Conservation (phyloP, 2,888 invertebrate genomes). For the Ligdia adustata region DNA sequence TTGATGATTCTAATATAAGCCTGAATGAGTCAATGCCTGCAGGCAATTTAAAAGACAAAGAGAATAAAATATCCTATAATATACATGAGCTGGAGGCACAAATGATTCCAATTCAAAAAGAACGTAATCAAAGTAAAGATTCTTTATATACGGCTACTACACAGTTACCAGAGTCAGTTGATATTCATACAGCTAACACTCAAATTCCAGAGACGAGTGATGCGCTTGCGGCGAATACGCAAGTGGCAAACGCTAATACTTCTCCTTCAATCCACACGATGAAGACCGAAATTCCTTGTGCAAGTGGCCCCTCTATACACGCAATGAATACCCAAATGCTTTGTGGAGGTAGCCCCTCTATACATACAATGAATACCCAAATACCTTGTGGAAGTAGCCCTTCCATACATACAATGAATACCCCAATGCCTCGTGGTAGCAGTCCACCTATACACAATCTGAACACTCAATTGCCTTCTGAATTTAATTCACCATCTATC, state of each 20-base stretch:
- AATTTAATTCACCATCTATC: constrained; percentile 15
- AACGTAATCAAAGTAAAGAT: constrained; percentile 42
- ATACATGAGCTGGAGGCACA: constrained; percentile 64
- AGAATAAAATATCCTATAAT: constrained; percentile 29
- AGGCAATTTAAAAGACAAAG: constrained; percentile 34
- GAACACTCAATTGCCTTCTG: constrained; percentile 5
- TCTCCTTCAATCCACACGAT: neutral
- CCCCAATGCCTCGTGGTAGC: neutral
- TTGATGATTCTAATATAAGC: constrained; percentile 49
- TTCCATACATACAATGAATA: constrained; percentile 1
- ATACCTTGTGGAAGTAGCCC: constrained; percentile 4
- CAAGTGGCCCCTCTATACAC: too few relatives aligned
- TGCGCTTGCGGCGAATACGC: neutral
- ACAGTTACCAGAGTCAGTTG: constrained; percentile 19
- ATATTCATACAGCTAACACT: constrained; percentile 17
- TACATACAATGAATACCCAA: constrained; percentile 19
- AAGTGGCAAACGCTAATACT: neutral
- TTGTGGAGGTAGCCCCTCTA: constrained; percentile 3
- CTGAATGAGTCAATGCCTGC: constrained; percentile 46
- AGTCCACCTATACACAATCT: neutral
- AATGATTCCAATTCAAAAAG: constrained; percentile 18
- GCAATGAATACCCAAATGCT: constrained; percentile 5
- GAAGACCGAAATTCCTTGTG: neutral
- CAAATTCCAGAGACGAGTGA: constrained; percentile 21
- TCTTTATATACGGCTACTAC: constrained; percentile 44